Evolutionary conservation across 2,888 invertebrate genomes (phyloP).

Genomic region (Ryuthela nishihirai): DNA sequence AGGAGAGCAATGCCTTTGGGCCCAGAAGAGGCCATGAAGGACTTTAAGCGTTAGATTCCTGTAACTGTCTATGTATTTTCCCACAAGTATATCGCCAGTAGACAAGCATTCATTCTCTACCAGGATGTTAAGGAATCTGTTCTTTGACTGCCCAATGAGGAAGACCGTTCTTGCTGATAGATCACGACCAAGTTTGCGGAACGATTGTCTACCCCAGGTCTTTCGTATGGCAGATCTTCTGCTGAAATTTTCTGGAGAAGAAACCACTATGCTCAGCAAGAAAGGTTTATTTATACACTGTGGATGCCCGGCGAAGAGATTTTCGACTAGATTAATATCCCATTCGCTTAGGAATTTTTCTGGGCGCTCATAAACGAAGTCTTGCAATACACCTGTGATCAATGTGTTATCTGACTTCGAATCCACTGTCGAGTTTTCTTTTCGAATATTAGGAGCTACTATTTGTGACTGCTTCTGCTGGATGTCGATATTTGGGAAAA

Average conservation of each 20-base stretch:
- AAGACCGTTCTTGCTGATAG: constrained; percentile 11
- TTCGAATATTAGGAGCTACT: no score
- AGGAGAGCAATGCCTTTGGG: constrained; percentile 18
- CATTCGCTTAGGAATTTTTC: no score
- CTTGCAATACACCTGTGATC: no score
- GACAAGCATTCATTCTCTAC: constrained; percentile 19
- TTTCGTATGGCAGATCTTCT: constrained; percentile 22
- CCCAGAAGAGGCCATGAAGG: constrained; percentile 33
- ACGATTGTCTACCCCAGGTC: constrained; percentile 12
- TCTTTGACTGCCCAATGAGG: constrained; percentile 11
- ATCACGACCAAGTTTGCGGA: not conserved
- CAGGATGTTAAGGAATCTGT: constrained; percentile 11
- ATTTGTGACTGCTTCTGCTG: no score
- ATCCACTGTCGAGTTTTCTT: no score
- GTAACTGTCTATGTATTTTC: constrained; percentile 26
- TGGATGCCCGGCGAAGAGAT: constrained; percentile 5
- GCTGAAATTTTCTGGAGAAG: constrained; percentile 28
- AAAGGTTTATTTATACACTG: constrained; percentile 4
- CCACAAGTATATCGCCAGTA: constrained; percentile 16
- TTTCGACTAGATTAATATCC: not conserved
- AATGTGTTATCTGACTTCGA: no score
- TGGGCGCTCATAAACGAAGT: no score
- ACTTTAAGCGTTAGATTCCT: constrained; percentile 29
- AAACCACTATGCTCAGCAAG: constrained; percentile 21
- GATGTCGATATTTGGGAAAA: not conserved